Percentiles rank a stretch among this genome's conserved stretches.
Conservation (phyloP, 1,140 invertebrate genomes). For the Zaprionus ghesquierei region DNA sequence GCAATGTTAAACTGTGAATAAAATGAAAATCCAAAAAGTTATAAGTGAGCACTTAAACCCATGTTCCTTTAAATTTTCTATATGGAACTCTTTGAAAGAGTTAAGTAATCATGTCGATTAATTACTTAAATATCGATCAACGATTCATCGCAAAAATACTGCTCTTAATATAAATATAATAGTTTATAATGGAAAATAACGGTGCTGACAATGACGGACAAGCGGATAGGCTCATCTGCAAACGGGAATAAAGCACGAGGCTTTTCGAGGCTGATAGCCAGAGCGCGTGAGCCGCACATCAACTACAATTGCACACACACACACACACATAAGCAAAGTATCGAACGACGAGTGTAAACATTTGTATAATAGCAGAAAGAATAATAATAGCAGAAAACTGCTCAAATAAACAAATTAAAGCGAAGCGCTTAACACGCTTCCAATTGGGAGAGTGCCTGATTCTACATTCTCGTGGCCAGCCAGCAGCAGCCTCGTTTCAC, state of each 20-base stretch:
- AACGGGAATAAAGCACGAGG: not conserved
- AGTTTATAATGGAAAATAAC: no score
- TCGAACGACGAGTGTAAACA: constrained; percentile 39
- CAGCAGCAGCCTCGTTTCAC: not conserved
- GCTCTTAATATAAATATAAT: no score
- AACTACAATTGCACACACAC: not conserved
- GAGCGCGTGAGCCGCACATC: constrained; percentile 9
- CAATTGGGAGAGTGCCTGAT: constrained; percentile 64
- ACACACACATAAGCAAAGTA: not conserved
- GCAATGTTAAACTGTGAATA: no score
- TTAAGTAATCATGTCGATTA: no score
- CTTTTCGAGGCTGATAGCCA: not conserved
- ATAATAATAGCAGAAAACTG: constrained; percentile 60
- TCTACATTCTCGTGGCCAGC: constrained; percentile 11
- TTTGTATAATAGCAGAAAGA: constrained; percentile 53
- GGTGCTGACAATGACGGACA: not conserved
- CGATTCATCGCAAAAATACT: no score
- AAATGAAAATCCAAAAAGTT: no score
- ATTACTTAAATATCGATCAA: no score
- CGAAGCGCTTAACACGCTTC: constrained; percentile 66
- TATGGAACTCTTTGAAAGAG: no score
- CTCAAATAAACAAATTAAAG: constrained; percentile 70
- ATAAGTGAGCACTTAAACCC: no score
- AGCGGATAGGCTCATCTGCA: not conserved
- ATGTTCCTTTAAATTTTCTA: no score